Base-by-base conservation (phyloP, 2,888 invertebrate genomes). In the Dysmachus trigonus region DNA sequence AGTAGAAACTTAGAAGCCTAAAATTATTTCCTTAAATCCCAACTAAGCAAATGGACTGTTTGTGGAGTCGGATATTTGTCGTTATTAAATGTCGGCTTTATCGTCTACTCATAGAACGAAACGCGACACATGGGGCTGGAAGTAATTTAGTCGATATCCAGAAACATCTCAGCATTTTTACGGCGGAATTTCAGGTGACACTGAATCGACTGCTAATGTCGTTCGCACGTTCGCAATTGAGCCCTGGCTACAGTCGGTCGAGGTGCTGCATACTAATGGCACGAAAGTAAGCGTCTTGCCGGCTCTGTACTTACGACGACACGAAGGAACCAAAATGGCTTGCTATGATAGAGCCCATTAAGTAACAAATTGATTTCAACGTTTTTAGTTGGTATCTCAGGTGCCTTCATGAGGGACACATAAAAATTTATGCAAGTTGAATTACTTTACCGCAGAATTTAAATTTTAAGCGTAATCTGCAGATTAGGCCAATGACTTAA, bases 1-100 rank as follows among this genome's bases (percentile, higher is more conserved):
- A 89, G 89, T 85, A 85, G n/a, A 38, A 30, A 53, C 22, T 18
- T 30, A 31, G 22, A 53, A 53, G 18, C 47, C 27, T 89, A 33
- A 30, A 73, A 73, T 10, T n/a, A 73, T 10, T n/a, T 73, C n/a
- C n/a, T 30, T 18, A 7, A 33, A 33, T 33, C 27, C 35, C 8
- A n/a, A 72, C 72, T 31, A 15, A 6, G 6, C n/a, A 18, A 47
- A 47, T 72, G 30, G 18, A 30, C 27, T 72, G 15, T 31, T 27
- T 22, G 8, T 33, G 6, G 72, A 22, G 35, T 31, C 22, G 1
- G 27, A 18, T 27, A 22, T 18, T 62, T 62, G 62, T 27, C 62
- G 62, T 18, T 62, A 62, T 62, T 62, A 62, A 62, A 62, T 62
- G 7, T 27, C 62, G 62, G 22, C 18, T 62, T 62, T 62, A 62